Evolutionary conservation across 2,113 vertebrate genomes (phyloP), one percentile per base, ranked within the genome.

Genomic region (Aphelocoma coerulescens): DNA sequence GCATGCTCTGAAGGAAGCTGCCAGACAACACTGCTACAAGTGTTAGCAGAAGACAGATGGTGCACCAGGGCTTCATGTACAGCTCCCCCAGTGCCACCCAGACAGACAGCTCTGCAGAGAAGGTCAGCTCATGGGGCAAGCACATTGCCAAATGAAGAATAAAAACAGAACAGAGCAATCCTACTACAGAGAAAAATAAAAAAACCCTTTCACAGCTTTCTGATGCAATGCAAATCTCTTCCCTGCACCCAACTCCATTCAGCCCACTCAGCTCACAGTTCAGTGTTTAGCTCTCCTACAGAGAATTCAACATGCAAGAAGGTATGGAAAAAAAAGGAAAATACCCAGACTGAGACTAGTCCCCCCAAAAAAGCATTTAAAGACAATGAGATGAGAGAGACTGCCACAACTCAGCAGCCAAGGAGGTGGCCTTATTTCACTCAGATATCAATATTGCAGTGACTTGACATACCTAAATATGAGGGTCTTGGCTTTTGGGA

Each of bases 41-140:
- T 10, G 51, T 30, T n/a, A 69, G 67, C 75, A 88, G 66, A 33
- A 69, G 14, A 32, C 93, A 96, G 85, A 93, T 46, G 74, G 79
- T 58, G 43, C 55, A 83, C 21, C 1, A 1, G 57, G 54, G 54
- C 41, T 85, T 49, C 54, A 3, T 2, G 39, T 1, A 28, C 88
- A 86, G 62, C 88, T 91, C 44, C 37, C 65, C 44, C 67, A 77
- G 67, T 2, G n/a, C 54, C 81, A 57, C 10, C 13, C 41, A 82
- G 61, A 73, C 5, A 85, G 49, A 68, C 82, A 93, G 79, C 37
- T 82, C 39, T 61, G 49, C 79, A 79, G 24, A 41, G 5, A 15
- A 52, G 58, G 68, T 61, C 85, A 92, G 43, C 46, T 62, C 46
- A 3, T 1, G 10, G 67, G 82, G 81, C 85, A 90, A 69, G 63